phyloP scores from a whole-genome alignment of 2,888 invertebrate genomes.

The Loripinus fragilis region DNA sequence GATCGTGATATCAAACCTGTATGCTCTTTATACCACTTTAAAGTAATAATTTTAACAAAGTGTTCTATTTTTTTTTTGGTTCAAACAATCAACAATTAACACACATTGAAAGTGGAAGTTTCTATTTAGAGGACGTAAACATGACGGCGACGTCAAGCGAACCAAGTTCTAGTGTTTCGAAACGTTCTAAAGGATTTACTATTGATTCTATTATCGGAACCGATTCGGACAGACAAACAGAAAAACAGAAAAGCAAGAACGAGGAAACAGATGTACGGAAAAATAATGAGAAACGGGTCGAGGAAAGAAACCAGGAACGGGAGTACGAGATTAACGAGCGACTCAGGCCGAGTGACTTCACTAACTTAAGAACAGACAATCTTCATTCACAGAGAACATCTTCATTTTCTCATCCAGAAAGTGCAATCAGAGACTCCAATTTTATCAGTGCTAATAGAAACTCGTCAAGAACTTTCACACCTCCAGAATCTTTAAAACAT shows the following conservation, averaged over 20 bases:
- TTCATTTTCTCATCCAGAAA: constrained; percentile 44
- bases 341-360: constrained; percentile 14
- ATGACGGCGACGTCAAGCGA: constrained; percentile 53
- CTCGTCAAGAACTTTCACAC: constrained; percentile 24
- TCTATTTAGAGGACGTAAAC: constrained; percentile 1
- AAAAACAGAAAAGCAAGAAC: constrained; percentile 31
- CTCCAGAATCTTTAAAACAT: constrained; percentile 62
- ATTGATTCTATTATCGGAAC: constrained; percentile 70
- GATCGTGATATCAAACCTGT: not conserved
- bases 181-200: constrained; percentile 61
- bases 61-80: no score
- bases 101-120: not conserved
- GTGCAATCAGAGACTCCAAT: constrained; percentile 31
- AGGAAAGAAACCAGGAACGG: constrained; percentile 17
- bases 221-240: constrained; percentile 58
- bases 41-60: no score
- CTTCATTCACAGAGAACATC: constrained; percentile 24
- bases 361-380: not conserved
- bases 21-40: no score
- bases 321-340: constrained; percentile 18
- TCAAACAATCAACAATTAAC: not conserved
- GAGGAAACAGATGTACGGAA: constrained; percentile 26
- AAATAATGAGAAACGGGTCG: not conserved
- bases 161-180: constrained; percentile 23
- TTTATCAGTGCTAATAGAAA: constrained; percentile 45